These are phyloP conservation scores for Calliphora vicina DNA, from an alignment of 1,140 invertebrate species.

Conservation along the genomic window DNA sequence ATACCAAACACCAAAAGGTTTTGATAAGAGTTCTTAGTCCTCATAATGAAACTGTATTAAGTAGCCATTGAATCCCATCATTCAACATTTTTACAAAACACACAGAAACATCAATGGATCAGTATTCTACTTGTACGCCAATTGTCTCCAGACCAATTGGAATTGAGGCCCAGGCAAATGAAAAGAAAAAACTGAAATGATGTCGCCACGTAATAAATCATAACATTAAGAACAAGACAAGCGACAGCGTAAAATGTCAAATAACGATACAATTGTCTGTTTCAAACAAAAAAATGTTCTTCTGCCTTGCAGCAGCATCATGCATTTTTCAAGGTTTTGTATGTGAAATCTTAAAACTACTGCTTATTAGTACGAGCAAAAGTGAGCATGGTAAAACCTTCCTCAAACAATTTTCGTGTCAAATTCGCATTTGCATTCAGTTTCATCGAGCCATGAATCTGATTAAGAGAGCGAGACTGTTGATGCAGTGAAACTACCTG, in stretches of 20 bases:
- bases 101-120: neutral
- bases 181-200: neutral
- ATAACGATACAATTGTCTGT: conserved; percentile 31
- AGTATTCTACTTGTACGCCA: neutral
- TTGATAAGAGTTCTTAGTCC: conserved; percentile 1
- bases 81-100: conserved; percentile 4
- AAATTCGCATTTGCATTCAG: neutral
- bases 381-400: neutral
- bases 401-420: neutral
- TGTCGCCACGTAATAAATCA: conserved; percentile 47
- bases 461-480: neutral
- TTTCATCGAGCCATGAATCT: neutral
- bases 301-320: no score
- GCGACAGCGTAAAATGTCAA: conserved; percentile 32
- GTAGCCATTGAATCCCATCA: conserved; percentile 33
- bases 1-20: conserved; percentile 17
- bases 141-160: neutral
- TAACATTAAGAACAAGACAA: conserved; percentile 41
- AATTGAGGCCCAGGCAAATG: neutral
- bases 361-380: neutral
- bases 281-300: neutral
- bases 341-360: neutral
- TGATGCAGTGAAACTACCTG: neutral
- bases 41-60: conserved; percentile 26
- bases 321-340: conserved; percentile 1